Evolutionary conservation across 2,797 vertebrate genomes (phyloP).

Genomic region (Myripristis jacobus): DNA sequence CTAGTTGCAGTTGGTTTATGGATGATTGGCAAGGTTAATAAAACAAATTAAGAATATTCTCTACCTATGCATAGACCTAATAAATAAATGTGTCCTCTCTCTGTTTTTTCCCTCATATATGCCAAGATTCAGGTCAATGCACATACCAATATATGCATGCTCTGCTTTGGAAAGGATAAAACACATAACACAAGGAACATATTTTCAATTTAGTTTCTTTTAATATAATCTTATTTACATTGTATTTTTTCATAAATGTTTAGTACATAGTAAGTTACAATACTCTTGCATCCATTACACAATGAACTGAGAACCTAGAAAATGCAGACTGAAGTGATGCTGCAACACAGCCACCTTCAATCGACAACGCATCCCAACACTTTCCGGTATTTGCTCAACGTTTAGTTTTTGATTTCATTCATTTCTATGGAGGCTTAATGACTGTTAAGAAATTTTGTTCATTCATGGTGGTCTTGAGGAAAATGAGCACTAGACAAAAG

Average conservation of each 20-base stretch:
- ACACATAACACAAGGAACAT: slow-evolving; percentile 32
- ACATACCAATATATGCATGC: not conserved
- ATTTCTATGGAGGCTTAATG: slow-evolving; percentile 63
- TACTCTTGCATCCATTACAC: slow-evolving; percentile 87
- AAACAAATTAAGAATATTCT: too few species aligned
- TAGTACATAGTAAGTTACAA: slow-evolving; percentile 89
- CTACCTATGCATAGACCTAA: not conserved
- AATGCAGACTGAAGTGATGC: slow-evolving; percentile 82
- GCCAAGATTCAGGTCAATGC: too few species aligned
- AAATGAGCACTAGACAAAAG: slow-evolving; percentile 36
- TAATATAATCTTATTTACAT: slow-evolving; percentile 91
- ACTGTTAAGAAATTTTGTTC: slow-evolving; percentile 69
- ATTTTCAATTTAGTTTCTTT: slow-evolving; percentile 85
- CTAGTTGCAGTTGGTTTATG: too few species aligned
- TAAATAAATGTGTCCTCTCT: not conserved
- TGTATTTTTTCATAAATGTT: slow-evolving; percentile 87
- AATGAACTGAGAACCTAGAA: slow-evolving; percentile 85
- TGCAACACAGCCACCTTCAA: slow-evolving; percentile 80
- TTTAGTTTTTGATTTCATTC: slow-evolving; percentile 67
- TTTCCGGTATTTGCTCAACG: slow-evolving; percentile 56
- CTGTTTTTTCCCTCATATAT: not conserved
- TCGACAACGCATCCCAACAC: slow-evolving; percentile 59
- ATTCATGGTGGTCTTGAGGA: slow-evolving; percentile 74
- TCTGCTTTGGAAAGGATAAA: slow-evolving; percentile 16
- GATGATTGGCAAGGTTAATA: too few species aligned